These are phyloP conservation scores for Teleogryllus occipitalis DNA, from an alignment of 1,140 invertebrate species.

Conservation along the genomic window DNA sequence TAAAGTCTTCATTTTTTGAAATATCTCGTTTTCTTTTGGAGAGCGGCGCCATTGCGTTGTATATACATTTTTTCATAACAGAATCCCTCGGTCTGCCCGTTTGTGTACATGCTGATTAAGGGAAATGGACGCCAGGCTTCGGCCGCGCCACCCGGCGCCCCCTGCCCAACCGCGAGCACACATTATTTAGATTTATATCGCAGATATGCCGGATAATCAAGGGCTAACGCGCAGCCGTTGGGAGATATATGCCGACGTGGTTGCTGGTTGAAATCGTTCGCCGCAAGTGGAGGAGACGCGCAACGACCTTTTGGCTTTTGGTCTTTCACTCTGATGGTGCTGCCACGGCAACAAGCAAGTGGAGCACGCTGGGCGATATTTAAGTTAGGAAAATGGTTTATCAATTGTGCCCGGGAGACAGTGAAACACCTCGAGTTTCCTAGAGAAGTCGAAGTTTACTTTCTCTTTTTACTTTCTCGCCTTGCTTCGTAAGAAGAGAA, in stretches of 20 bases:
- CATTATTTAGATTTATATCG: neutral
- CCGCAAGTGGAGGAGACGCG: neutral
- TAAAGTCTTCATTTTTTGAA: neutral
- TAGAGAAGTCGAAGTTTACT: too few species aligned
- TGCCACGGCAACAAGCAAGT: too few species aligned
- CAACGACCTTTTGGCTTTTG: too few species aligned
- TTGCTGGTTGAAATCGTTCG: neutral
- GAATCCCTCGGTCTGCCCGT: neutral
- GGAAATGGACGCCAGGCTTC: neutral
- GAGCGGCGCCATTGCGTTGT: too few species aligned
- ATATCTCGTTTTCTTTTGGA: neutral
- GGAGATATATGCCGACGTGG: neutral
- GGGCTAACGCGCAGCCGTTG: neutral
- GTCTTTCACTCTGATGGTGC: too few species aligned
- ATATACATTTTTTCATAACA: neutral
- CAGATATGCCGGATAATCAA: neutral
- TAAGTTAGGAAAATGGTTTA: too few species aligned
- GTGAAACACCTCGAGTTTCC: too few species aligned
- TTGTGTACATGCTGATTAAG: neutral
- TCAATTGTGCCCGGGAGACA: too few species aligned
- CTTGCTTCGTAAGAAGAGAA: too few species aligned
- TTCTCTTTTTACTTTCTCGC: too few species aligned
- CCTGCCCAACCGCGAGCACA: neutral
- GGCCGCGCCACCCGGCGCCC: too few species aligned
- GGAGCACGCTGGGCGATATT: too few species aligned